Conservation (phyloP, 2,888 invertebrate genomes). For the Eupithecia vulgata region DNA sequence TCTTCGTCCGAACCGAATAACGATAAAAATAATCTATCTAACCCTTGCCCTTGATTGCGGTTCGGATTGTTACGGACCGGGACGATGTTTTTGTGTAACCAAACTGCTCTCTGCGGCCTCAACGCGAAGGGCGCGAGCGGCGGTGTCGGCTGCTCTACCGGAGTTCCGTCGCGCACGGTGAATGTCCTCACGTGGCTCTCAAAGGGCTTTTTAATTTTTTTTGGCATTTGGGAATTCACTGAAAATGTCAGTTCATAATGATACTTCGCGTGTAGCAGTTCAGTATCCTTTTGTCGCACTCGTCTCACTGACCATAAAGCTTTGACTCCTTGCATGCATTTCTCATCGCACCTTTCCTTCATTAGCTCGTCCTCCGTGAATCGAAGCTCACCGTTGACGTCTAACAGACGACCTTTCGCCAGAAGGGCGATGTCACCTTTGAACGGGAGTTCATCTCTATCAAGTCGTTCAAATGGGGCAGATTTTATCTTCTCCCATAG, state of each 20-base stretch:
- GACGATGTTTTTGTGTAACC: slow-evolving; percentile 73
- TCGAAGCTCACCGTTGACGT: slow-evolving; percentile 76
- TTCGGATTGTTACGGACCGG: slow-evolving; percentile 55
- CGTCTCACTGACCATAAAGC: slow-evolving; percentile 89
- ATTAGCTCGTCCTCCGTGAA: slow-evolving; percentile 81
- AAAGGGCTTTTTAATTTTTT: slow-evolving; percentile 73
- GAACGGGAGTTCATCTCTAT: slow-evolving; percentile 73
- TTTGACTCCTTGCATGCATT: slow-evolving; percentile 80
- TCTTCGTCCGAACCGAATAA: slow-evolving; percentile 71
- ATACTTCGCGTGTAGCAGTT: slow-evolving; percentile 72
- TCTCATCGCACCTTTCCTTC: slow-evolving; percentile 70
- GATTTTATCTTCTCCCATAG: slow-evolving; percentile 79
- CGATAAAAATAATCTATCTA: slow-evolving; percentile 74
- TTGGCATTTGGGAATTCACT: slow-evolving; percentile 82
- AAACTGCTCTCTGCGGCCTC: slow-evolving; percentile 67
- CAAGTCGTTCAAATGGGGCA: slow-evolving; percentile 73
- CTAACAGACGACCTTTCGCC: slow-evolving; percentile 86
- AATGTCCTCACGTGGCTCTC: slow-evolving; percentile 85
- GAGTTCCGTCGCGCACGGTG: slow-evolving; percentile 81
- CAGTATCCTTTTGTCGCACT: slow-evolving; percentile 85
- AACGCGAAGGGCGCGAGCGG: slow-evolving; percentile 45
- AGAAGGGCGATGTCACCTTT: slow-evolving; percentile 87
- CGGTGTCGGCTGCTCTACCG: slow-evolving; percentile 57
- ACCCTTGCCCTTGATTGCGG: slow-evolving; percentile 57
- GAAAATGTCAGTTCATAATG: slow-evolving; percentile 88